Evolutionary conservation across 2,888 invertebrate species (phyloP).

Genomic region (Drepanosiphum platanoidis): DNA sequence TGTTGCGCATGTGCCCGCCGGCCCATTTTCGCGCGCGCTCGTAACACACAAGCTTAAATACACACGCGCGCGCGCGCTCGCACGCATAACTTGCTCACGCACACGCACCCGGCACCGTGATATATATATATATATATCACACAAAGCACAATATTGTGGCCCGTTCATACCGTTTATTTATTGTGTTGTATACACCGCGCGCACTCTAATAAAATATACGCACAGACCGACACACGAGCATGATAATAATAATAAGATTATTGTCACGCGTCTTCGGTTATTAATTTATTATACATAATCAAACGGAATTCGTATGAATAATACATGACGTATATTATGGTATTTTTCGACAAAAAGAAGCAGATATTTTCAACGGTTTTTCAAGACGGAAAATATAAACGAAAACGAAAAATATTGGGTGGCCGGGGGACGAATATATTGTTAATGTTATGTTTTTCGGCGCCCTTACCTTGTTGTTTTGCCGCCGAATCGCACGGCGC

Average conservation of each 20-base stretch:
- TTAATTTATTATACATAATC: neutral
- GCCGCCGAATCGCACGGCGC: neutral
- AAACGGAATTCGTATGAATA: neutral
- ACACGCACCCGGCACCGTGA: neutral
- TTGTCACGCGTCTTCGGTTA: neutral
- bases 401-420: too few species aligned
- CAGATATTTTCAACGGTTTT: too few species aligned
- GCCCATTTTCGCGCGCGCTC: constrained; percentile 50
- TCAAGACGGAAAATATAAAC: too few species aligned
- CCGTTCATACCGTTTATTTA: neutral
- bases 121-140: neutral
- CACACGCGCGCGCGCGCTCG: neutral
- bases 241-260: neutral
- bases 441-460: neutral
- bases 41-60: constrained; percentile 2
- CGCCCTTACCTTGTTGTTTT: constrained; percentile 40
- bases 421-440: too few species aligned
- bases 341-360: too few species aligned
- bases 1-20: constrained; percentile 61
- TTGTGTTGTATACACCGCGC: neutral
- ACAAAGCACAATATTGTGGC: neutral
- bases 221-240: neutral
- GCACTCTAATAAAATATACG: neutral
- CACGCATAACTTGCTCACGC: neutral
- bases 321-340: neutral